Conservation (phyloP, 2,113 vertebrate genomes). For the Tautogolabrus adspersus region DNA sequence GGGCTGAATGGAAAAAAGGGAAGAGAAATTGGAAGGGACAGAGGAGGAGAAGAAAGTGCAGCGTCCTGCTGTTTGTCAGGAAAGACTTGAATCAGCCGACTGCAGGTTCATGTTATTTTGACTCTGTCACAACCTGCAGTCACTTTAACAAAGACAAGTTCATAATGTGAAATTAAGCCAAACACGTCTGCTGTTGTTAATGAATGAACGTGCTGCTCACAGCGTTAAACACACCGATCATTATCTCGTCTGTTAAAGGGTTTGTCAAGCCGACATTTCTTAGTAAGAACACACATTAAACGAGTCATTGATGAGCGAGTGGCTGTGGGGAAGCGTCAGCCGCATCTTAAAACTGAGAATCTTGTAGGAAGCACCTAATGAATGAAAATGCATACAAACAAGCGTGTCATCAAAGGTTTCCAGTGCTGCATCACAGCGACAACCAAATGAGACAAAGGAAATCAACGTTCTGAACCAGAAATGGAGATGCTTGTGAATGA, state of each 20-base stretch:
- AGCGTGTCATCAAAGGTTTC: too few species aligned
- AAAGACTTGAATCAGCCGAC: background rate
- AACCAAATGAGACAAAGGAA: too few species aligned
- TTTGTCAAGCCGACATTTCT: background rate
- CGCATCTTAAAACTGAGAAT: too few species aligned
- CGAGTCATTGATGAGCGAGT: too few species aligned
- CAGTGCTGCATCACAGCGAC: too few species aligned
- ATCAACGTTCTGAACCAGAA: too few species aligned
- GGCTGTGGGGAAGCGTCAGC: background rate
- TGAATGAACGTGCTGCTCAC: background rate
- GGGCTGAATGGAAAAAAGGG: constrained; percentile 4
- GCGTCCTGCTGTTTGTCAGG: background rate
- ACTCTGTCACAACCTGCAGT: background rate
- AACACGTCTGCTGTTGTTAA: constrained; percentile 4
- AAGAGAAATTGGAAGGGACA: constrained; percentile 1
- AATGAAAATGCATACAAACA: too few species aligned
- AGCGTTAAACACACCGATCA: background rate
- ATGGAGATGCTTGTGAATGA: too few species aligned
- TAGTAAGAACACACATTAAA: too few species aligned
- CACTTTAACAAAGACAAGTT: background rate
- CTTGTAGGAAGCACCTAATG: too few species aligned
- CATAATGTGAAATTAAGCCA: background rate
- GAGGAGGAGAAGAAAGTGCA: constrained; percentile 9
- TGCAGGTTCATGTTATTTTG: background rate
- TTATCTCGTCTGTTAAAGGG: background rate